Evolutionary conservation across 2,888 invertebrate genomes (phyloP).

Genomic region (Ornithoptera alexandrae): DNA sequence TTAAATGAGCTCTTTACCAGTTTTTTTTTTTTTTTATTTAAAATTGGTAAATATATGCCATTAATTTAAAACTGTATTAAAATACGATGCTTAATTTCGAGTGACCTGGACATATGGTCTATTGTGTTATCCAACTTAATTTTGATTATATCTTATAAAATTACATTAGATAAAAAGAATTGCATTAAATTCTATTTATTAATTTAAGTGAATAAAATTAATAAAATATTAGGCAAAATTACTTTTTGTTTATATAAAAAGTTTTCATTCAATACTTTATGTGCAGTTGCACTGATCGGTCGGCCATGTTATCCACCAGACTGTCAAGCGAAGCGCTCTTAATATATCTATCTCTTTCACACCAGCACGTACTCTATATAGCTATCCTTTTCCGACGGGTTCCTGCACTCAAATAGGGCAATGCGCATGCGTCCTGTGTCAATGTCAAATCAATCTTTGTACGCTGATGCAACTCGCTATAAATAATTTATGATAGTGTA

Average conservation of each 20-base stretch:
- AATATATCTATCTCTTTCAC: slow-evolving; percentile 49
- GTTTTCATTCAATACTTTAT: slow-evolving; percentile 49
- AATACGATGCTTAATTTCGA: too few species aligned
- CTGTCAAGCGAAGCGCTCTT: slow-evolving; percentile 46
- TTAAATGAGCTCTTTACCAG: slow-evolving; percentile 19
- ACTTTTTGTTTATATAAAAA: background rate
- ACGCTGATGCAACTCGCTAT: slow-evolving; percentile 72
- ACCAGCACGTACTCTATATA: slow-evolving; percentile 39
- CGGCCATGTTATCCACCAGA: slow-evolving; percentile 69
- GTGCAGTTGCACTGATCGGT: slow-evolving; percentile 69
- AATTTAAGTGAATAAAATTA: background rate
- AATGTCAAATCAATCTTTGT: slow-evolving; percentile 79
- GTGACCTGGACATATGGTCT: too few species aligned
- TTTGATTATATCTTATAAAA: too few species aligned
- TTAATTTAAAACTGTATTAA: too few species aligned
- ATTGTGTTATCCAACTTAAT: too few species aligned
- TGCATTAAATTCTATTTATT: too few species aligned
- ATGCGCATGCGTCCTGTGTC: slow-evolving; percentile 76
- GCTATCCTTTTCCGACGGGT: slow-evolving; percentile 48
- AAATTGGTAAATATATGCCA: slow-evolving; percentile 10
- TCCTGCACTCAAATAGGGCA: slow-evolving; percentile 68
- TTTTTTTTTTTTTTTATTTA: slow-evolving; percentile 19
- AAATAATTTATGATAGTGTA: slow-evolving; percentile 33
- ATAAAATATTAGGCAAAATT: background rate
- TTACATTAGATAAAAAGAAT: too few species aligned